Conservation (phyloP, 2,888 invertebrate species). For the Pandemis cinnamomeana region DNA sequence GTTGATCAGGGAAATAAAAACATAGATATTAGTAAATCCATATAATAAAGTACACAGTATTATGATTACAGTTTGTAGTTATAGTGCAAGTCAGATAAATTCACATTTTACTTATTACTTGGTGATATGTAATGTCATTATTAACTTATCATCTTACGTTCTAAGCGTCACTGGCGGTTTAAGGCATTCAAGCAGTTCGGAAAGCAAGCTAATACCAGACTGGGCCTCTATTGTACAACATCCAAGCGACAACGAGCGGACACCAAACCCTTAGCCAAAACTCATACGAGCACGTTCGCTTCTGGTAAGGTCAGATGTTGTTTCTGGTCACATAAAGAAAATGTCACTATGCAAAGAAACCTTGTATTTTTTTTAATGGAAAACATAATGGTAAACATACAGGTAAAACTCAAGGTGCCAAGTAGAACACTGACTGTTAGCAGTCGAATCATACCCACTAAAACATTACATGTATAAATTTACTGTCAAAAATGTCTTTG, state of each 20-base stretch:
- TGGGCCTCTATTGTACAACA: not conserved
- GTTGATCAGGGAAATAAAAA: constrained; percentile 15
- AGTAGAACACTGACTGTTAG: too few relatives aligned
- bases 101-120: constrained; percentile 48
- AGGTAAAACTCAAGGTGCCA: too few relatives aligned
- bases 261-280: not conserved
- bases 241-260: not conserved
- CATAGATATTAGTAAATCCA: constrained; percentile 41
- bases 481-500: too few relatives aligned
- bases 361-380: too few relatives aligned
- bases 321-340: too few relatives aligned
- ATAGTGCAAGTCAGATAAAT: constrained; percentile 45
- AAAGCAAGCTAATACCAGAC: constrained; percentile 27
- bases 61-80: constrained; percentile 47
- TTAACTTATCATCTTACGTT: constrained; percentile 52
- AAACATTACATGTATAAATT: too few relatives aligned
- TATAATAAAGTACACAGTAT: constrained; percentile 48
- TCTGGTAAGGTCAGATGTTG: too few relatives aligned
- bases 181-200: constrained; percentile 48
- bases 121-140: constrained; percentile 57
- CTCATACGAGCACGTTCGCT: too few relatives aligned
- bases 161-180: constrained; percentile 50
- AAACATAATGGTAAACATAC: too few relatives aligned
- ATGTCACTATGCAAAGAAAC: too few relatives aligned
- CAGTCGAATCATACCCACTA: too few relatives aligned